These are phyloP conservation scores for Phataginus tetradactyla DNA, from an alignment of 2,797 vertebrate genomes.

Conservation along the genomic window DNA sequence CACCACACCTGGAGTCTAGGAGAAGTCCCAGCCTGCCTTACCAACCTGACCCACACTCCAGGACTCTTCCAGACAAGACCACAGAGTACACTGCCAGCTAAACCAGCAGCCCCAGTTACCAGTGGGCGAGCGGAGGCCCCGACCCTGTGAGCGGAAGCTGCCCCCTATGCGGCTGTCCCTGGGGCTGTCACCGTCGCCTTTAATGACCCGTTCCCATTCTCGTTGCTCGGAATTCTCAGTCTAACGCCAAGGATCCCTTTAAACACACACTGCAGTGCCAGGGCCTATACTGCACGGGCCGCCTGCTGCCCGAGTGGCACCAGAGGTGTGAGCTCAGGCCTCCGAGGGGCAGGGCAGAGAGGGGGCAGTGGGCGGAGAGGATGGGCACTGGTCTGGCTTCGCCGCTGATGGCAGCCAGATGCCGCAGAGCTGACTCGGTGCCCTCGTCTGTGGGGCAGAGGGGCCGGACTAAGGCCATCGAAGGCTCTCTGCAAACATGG, in stretches of 20 bases:
- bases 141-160: not conserved
- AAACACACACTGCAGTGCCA: not conserved
- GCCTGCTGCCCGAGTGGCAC: no score
- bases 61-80: not conserved
- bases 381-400: rapidly evolving
- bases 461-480: not conserved
- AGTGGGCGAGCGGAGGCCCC: not conserved
- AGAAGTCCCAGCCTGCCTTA: rapidly evolving
- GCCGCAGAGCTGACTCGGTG: not conserved
- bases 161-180: not conserved
- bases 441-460: not conserved
- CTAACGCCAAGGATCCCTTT: not conserved
- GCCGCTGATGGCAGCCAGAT: not conserved
- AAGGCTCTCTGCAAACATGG: not conserved
- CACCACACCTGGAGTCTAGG: not conserved
- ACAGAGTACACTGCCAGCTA: not conserved
- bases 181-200: not conserved
- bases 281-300: rapidly evolving
- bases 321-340: rapidly evolving
- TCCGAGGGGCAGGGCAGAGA: not conserved
- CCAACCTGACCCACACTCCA: not conserved
- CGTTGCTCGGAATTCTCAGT: not conserved
- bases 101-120: not conserved
- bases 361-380: not conserved
- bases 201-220: not conserved